phyloP scores from a whole-genome alignment of 1,140 invertebrate species.

The Macrocentrus cingulum region DNA sequence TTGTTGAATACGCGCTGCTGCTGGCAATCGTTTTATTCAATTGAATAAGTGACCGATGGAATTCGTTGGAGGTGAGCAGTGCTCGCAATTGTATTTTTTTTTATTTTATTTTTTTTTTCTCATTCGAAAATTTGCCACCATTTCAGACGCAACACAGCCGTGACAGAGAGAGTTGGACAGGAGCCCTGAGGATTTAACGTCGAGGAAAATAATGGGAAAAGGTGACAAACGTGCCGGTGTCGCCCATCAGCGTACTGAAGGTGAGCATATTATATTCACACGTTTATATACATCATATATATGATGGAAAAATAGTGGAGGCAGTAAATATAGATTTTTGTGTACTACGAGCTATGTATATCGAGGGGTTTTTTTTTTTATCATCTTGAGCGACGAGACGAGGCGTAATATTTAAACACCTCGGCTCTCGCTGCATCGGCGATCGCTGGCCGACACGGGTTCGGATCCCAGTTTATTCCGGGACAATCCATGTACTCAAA shows the following conservation, averaged over 20 bases:
- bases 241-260: slow-evolving; percentile 54
- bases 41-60: not conserved
- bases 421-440: slow-evolving; percentile 57
- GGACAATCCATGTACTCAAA: slow-evolving; percentile 69
- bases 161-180: not conserved
- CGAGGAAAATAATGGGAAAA: slow-evolving; percentile 53
- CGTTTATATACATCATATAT: not conserved
- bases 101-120: too few species aligned
- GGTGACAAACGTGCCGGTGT: slow-evolving; percentile 54
- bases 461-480: slow-evolving; percentile 64
- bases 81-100: not conserved
- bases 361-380: slow-evolving; percentile 1
- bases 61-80: not conserved
- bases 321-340: not conserved
- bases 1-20: too few species aligned
- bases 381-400: slow-evolving; percentile 18
- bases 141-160: not conserved
- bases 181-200: slow-evolving; percentile 32
- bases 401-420: slow-evolving; percentile 54
- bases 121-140: too few species aligned
- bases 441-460: slow-evolving; percentile 63
- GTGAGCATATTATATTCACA: slow-evolving; percentile 40
- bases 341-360: not conserved
- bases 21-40: not conserved
- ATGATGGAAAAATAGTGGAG: too few species aligned